Conservation (phyloP, 2,113 vertebrate genomes). For the Notarius lentiginosus region DNA sequence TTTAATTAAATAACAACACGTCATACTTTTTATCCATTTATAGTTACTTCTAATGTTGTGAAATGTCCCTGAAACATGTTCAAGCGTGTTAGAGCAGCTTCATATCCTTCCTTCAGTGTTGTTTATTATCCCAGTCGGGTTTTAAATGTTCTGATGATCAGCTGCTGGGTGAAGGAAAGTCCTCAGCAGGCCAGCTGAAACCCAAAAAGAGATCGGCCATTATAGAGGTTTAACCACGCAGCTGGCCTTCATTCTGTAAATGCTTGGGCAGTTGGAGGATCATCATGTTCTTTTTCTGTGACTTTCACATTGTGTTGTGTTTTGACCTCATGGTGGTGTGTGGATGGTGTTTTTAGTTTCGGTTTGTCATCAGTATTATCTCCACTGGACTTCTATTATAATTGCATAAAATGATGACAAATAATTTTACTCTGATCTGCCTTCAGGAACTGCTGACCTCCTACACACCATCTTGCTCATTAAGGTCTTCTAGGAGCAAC, state of each 20-base stretch:
- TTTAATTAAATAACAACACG: neutral
- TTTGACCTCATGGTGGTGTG: neutral
- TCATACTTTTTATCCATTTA: neutral
- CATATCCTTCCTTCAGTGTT: neutral
- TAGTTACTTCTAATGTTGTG: neutral
- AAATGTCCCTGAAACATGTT: neutral
- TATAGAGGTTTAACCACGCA: neutral
- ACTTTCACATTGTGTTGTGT: neutral
- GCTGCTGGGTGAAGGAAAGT: slow-evolving; percentile 16
- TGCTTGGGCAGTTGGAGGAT: neutral
- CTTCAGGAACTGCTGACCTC: too few species aligned
- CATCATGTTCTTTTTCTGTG: too few species aligned
- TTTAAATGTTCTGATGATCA: neutral
- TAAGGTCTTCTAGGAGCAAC: too few species aligned
- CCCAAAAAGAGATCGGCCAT: neutral
- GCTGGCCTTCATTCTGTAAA: slow-evolving; percentile 4
- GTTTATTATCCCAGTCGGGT: neutral
- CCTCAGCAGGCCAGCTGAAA: slow-evolving; percentile 16
- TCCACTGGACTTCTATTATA: neutral
- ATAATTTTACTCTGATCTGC: too few species aligned
- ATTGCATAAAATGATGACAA: too few species aligned
- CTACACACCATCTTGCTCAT: too few species aligned
- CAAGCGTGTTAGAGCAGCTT: too few species aligned
- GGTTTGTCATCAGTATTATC: neutral
- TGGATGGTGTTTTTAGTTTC: too few species aligned